Conservation (phyloP, 2,888 invertebrate genomes). For the Laothoe populi region DNA sequence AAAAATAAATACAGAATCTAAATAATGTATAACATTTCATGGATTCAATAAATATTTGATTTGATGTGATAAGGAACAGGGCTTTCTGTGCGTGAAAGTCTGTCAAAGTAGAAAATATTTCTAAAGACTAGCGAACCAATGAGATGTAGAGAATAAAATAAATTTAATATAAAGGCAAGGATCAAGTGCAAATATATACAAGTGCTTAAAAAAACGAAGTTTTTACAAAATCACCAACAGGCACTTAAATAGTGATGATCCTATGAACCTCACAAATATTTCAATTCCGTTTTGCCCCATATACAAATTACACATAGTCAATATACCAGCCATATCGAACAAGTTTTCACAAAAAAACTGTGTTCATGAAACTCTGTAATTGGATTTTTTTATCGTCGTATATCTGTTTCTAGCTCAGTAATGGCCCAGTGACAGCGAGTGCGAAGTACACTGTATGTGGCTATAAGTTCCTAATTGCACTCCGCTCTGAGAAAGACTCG, state of each 20-base stretch:
- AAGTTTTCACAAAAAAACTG: neutral
- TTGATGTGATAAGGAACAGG: no score
- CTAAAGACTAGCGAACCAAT: no score
- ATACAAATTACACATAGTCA: neutral
- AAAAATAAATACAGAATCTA: no score
- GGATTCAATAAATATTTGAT: no score
- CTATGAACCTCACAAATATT: neutral
- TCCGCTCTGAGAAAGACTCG: conserved; percentile 68
- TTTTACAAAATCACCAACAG: neutral
- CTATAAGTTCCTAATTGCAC: conserved; percentile 78
- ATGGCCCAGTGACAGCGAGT: conserved; percentile 40
- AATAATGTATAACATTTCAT: no score
- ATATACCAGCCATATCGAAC: conserved; percentile 1
- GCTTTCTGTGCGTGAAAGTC: no score
- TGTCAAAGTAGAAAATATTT: no score
- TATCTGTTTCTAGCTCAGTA: conserved; percentile 8
- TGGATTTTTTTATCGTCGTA: conserved; percentile 8
- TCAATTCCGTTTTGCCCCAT: neutral
- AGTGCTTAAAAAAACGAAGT: no score
- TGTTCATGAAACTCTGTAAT: conserved; percentile 2
- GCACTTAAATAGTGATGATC: neutral
- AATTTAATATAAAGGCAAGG: neutral
- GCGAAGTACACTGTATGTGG: conserved; percentile 54
- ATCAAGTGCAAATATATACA: no score
- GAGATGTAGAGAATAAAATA: neutral